Conservation (phyloP, 2,888 invertebrate genomes). For the Octodonta nipae region DNA sequence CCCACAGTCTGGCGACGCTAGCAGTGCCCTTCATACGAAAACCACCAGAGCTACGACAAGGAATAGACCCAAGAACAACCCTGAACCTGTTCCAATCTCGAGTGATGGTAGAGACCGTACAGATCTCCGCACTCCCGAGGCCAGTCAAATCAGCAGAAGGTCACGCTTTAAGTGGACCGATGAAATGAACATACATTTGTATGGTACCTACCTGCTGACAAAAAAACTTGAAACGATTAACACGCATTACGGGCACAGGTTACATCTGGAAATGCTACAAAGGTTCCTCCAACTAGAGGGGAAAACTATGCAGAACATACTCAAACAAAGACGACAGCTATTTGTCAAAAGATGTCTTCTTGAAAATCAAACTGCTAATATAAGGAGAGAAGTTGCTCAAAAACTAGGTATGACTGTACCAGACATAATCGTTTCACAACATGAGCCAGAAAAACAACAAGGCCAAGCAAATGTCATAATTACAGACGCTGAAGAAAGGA, state of each 20-base stretch:
- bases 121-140: too few species aligned
- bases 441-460: background rate
- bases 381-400: too few species aligned
- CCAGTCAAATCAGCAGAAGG: background rate
- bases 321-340: background rate
- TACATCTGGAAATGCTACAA: background rate
- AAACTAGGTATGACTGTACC: background rate
- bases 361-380: background rate
- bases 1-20: background rate
- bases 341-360: background rate
- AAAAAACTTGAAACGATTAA: background rate
- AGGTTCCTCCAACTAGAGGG: background rate
- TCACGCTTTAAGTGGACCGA: background rate
- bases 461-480: background rate
- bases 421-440: background rate
- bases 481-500: background rate
- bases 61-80: background rate
- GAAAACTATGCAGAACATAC: background rate
- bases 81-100: constrained; percentile 1
- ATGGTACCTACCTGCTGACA: constrained; percentile 1
- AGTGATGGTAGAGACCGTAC: background rate
- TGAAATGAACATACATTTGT: constrained; percentile 1
- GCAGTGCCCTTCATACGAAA: constrained; percentile 1
- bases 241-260: background rate
- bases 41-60: constrained; percentile 1